Evolutionary conservation across 1,140 invertebrate genomes (phyloP).

Genomic region (Calliopsis andreniformis): DNA sequence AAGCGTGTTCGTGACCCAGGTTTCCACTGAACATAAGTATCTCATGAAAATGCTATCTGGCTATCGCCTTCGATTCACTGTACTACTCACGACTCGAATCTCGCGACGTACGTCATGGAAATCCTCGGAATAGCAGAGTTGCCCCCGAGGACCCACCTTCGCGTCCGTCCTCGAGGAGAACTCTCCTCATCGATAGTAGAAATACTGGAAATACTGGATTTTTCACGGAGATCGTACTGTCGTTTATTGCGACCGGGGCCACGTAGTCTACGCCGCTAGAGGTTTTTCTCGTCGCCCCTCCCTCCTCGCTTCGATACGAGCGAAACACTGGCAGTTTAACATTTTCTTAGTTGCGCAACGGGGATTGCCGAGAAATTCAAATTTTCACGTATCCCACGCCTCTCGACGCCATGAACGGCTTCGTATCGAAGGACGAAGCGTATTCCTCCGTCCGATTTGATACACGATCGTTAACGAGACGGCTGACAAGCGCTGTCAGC

Average conservation of each 20-base stretch:
- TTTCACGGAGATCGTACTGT: slow-evolving; percentile 41
- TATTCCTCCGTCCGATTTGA: slow-evolving; percentile 43
- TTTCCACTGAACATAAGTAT: no score
- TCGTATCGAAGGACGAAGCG: slow-evolving; percentile 10
- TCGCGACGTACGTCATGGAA: background rate
- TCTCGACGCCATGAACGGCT: slow-evolving; percentile 25
- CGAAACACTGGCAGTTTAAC: slow-evolving; percentile 21
- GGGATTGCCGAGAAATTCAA: slow-evolving; percentile 48
- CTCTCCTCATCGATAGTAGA: slow-evolving; percentile 43
- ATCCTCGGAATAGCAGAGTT: slow-evolving; percentile 34
- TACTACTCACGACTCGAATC: background rate
- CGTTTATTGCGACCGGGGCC: slow-evolving; percentile 45
- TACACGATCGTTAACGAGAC: slow-evolving; percentile 47
- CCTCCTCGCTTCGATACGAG: background rate
- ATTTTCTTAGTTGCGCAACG: slow-evolving; percentile 51
- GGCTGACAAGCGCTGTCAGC: slow-evolving; percentile 47
- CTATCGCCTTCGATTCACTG: background rate
- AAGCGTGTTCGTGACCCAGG: no score
- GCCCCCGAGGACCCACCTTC: slow-evolving; percentile 36
- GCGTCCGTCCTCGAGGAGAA: slow-evolving; percentile 29
- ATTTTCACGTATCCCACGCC: slow-evolving; percentile 53
- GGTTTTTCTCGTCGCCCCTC: slow-evolving; percentile 40
- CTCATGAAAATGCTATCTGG: background rate
- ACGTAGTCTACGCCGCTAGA: slow-evolving; percentile 41
- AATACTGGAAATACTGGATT: slow-evolving; percentile 67